Conservation (phyloP, 2,888 invertebrate species). For the Acleris literana region DNA sequence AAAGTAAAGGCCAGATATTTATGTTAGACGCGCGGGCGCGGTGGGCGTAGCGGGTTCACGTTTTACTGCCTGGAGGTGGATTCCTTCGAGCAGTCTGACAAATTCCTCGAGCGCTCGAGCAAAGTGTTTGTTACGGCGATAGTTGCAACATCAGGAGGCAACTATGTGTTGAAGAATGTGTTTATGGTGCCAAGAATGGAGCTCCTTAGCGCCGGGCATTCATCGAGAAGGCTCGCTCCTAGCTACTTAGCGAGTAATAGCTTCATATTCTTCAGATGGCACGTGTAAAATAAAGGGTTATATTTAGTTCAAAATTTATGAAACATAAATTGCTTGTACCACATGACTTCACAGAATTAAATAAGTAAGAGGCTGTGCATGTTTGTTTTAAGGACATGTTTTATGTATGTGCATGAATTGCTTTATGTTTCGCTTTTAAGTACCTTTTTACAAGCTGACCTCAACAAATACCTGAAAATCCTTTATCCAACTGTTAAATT, state of each 20-base stretch:
- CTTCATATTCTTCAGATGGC: slow-evolving; percentile 23
- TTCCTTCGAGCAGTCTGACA: slow-evolving; percentile 66
- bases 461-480: slow-evolving; percentile 48
- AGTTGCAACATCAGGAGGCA: slow-evolving; percentile 73
- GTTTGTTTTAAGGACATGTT: no score
- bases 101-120: slow-evolving; percentile 68
- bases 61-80: slow-evolving; percentile 62
- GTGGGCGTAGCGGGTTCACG: slow-evolving; percentile 52
- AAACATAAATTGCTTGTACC: no score
- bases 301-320: no score
- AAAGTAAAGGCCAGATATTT: slow-evolving; percentile 66
- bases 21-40: slow-evolving; percentile 56
- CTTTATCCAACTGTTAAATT: slow-evolving; percentile 55
- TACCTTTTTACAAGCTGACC: slow-evolving; percentile 4
- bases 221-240: slow-evolving; percentile 38
- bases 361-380: no score
- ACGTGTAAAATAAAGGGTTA: not conserved
- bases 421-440: no score
- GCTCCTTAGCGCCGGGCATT: slow-evolving; percentile 65
- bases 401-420: no score
- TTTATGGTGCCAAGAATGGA: slow-evolving; percentile 79
- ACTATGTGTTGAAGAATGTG: slow-evolving; percentile 83
- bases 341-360: no score
- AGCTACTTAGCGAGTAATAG: slow-evolving; percentile 29
- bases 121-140: slow-evolving; percentile 71